Evolutionary conservation across 2,113 vertebrate species (phyloP).

Genomic region (Apodemus sylvaticus): DNA sequence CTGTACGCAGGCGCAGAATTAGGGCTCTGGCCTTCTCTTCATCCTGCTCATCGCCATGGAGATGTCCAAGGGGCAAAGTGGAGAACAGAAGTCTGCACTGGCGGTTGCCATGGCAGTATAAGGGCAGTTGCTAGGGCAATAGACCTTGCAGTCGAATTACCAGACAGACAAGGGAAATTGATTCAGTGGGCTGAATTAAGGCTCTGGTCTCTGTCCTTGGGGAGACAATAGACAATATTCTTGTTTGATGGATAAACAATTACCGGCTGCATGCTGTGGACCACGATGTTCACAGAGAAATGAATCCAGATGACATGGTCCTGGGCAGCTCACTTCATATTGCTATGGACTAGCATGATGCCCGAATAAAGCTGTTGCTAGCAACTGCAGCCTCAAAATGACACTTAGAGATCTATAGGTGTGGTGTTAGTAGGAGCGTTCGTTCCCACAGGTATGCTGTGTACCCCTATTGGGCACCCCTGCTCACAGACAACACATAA

Average conservation of each 20-base stretch:
- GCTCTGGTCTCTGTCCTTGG: not conserved
- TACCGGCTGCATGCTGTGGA: not conserved
- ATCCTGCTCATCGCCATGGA: conserved; percentile 43
- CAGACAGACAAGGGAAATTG: conserved; percentile 48
- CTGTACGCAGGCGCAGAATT: conserved; percentile 68
- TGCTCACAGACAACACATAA: not conserved
- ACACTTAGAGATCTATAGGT: not conserved
- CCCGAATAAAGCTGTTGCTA: not conserved
- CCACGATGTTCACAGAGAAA: not conserved
- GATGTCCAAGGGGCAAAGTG: conserved; percentile 68
- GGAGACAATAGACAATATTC: not conserved
- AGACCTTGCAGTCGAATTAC: conserved; percentile 50
- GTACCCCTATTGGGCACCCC: not conserved
- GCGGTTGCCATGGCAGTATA: conserved; percentile 72
- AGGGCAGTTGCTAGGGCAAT: conserved; percentile 73
- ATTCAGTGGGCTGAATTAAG: conserved; percentile 22
- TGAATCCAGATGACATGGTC: not conserved
- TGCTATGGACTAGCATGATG: not conserved
- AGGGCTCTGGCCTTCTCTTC: not conserved
- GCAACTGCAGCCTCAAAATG: not conserved
- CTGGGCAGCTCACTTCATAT: not conserved
- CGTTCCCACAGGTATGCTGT: not conserved
- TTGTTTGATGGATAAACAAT: conserved; percentile 8
- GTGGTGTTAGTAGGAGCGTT: not conserved
- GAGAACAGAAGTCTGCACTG: conserved; percentile 26